Evolutionary conservation across 1,140 invertebrate species (phyloP).

Genomic region (Formica selysi): DNA sequence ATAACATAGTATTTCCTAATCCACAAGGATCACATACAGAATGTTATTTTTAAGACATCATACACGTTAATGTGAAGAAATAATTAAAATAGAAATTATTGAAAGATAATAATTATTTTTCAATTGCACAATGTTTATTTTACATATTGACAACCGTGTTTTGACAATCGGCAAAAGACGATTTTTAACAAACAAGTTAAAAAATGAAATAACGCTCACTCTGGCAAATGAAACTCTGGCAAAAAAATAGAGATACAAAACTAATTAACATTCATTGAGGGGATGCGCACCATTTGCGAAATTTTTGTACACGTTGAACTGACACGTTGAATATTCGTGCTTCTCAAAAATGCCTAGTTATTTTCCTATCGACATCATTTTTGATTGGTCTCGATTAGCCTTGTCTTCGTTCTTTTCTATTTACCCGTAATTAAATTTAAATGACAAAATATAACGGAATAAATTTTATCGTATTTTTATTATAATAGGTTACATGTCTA

Average conservation of each 20-base stretch:
- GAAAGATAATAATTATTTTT: not conserved
- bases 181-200: not conserved
- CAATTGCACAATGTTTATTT: not conserved
- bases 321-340: slow-evolving; percentile 48
- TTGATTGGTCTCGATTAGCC: not conserved
- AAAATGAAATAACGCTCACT: not conserved
- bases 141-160: not conserved
- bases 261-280: not conserved
- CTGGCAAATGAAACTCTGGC: not conserved
- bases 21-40: not conserved
- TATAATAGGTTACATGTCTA: not conserved
- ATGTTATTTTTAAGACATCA: not conserved
- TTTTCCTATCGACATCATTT: slow-evolving; percentile 15
- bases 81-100: not conserved
- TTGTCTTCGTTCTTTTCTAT: not conserved
- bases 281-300: not conserved
- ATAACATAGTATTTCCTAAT: not conserved
- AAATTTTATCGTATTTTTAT: not conserved
- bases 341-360: slow-evolving; percentile 20
- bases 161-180: not conserved
- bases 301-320: slow-evolving; percentile 34
- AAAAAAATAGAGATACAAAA: not conserved
- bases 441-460: not conserved
- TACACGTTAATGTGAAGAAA: not conserved
- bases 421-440: not conserved